Conservation (phyloP, 53 echinoderm and acorn worm genomes). For the Temnopleurus reevesii region DNA sequence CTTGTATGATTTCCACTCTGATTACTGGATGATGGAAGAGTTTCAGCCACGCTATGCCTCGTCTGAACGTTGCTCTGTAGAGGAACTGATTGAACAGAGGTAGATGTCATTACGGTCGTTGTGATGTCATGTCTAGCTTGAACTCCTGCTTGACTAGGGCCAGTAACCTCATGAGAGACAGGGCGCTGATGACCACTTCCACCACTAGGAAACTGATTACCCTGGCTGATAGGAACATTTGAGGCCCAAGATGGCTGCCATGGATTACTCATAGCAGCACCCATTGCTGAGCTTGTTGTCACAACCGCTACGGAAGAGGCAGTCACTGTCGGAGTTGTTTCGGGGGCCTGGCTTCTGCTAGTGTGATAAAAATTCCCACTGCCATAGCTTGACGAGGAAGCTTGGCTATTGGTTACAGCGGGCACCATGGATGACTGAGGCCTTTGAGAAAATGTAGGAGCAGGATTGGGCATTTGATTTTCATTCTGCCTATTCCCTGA, state of each 20-base stretch:
- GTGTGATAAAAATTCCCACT: slow-evolving; percentile 7
- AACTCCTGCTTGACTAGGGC: not conserved
- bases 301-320: not conserved
- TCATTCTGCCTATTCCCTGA: not conserved
- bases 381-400: not conserved
- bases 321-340: not conserved
- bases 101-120: slow-evolving; percentile 8
- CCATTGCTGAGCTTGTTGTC: not conserved
- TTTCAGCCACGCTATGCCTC: slow-evolving; percentile 62
- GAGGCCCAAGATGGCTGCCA: slow-evolving; percentile 41
- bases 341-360: not conserved
- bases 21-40: slow-evolving; percentile 2
- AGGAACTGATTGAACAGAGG: slow-evolving; percentile 82
- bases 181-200: not conserved
- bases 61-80: slow-evolving; percentile 82
- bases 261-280: not conserved
- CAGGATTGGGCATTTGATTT: not conserved
- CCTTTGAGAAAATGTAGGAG: not conserved
- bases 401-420: slow-evolving; percentile 4
- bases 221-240: not conserved
- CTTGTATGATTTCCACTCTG: slow-evolving; percentile 12
- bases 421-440: slow-evolving; percentile 9
- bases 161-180: not conserved
- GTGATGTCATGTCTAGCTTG: not conserved
- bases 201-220: not conserved